These are phyloP conservation scores for Acanthoscelides obtectus DNA, from an alignment of 2,888 invertebrate genomes.

Conservation along the genomic window DNA sequence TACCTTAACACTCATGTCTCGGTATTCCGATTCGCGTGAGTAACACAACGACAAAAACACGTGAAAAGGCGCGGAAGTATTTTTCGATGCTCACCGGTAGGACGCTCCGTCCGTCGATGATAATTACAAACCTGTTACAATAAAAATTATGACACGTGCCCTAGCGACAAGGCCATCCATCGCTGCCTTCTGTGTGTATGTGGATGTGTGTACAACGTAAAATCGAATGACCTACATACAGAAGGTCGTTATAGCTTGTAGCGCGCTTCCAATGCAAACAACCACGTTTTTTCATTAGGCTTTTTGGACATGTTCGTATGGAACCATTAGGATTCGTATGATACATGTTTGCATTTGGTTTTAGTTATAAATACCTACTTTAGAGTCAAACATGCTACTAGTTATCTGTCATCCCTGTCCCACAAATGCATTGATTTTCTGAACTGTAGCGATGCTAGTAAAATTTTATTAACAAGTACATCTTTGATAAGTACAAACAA, in stretches of 20 bases:
- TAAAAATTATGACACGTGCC: conserved; percentile 36
- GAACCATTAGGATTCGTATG: too few species aligned
- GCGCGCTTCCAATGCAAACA: neutral
- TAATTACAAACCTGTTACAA: conserved; percentile 32
- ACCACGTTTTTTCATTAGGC: neutral
- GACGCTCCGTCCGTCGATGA: conserved; percentile 6
- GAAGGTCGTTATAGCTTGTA: conserved; percentile 36
- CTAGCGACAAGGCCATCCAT: conserved; percentile 43
- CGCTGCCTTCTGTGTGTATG: conserved; percentile 32
- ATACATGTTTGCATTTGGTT: too few species aligned
- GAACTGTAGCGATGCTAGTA: too few species aligned
- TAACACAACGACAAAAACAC: too few species aligned
- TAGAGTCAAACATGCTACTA: too few species aligned
- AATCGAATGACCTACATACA: conserved; percentile 44
- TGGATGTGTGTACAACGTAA: conserved; percentile 22
- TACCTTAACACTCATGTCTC: too few species aligned
- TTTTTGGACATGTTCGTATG: neutral
- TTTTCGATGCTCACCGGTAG: conserved; percentile 18
- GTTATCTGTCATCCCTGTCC: too few species aligned
- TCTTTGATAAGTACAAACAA: too few species aligned
- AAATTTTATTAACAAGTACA: too few species aligned
- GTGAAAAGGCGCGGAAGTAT: conserved; percentile 14
- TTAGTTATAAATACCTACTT: too few species aligned
- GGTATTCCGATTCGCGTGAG: too few species aligned
- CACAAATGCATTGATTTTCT: too few species aligned